Conservation (phyloP, 2,888 invertebrate genomes). For the Vesta saturnalis region DNA sequence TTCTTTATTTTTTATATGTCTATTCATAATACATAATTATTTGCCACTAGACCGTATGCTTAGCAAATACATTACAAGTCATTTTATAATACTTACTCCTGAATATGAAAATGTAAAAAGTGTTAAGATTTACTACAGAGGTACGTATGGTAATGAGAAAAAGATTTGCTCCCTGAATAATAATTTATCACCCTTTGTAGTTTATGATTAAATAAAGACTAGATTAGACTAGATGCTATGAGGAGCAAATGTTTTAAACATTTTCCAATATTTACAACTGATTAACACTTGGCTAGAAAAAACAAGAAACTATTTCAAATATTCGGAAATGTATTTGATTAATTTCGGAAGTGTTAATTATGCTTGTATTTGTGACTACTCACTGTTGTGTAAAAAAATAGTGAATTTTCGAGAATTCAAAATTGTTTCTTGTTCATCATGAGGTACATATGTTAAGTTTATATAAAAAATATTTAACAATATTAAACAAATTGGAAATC, state of each 20-base stretch:
- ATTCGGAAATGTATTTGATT: neutral
- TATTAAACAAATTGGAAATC: constrained; percentile 46
- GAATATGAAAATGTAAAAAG: constrained; percentile 59
- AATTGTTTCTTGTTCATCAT: constrained; percentile 41
- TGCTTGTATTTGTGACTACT: constrained; percentile 5
- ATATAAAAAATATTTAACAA: constrained; percentile 52
- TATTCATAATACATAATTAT: constrained; percentile 59
- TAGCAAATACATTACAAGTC: constrained; percentile 59
- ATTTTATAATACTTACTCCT: constrained; percentile 56
- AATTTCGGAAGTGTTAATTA: constrained; percentile 9
- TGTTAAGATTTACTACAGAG: constrained; percentile 51
- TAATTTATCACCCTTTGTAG: constrained; percentile 53
- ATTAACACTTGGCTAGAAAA: constrained; percentile 37
- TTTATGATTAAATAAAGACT: constrained; percentile 50
- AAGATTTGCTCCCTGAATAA: constrained; percentile 41
- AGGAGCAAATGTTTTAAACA: constrained; percentile 45
- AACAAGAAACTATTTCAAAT: constrained; percentile 32
- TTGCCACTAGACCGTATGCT: constrained; percentile 58
- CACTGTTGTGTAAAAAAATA: neutral
- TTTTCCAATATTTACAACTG: constrained; percentile 46
- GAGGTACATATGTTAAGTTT: constrained; percentile 50
- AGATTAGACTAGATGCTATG: constrained; percentile 51
- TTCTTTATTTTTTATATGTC: constrained; percentile 54
- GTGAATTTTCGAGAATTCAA: constrained; percentile 13
- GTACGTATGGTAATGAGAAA: constrained; percentile 41